These are phyloP conservation scores for Isichthys henryi DNA, from an alignment of 2,113 vertebrate species.

Conservation along the genomic window DNA sequence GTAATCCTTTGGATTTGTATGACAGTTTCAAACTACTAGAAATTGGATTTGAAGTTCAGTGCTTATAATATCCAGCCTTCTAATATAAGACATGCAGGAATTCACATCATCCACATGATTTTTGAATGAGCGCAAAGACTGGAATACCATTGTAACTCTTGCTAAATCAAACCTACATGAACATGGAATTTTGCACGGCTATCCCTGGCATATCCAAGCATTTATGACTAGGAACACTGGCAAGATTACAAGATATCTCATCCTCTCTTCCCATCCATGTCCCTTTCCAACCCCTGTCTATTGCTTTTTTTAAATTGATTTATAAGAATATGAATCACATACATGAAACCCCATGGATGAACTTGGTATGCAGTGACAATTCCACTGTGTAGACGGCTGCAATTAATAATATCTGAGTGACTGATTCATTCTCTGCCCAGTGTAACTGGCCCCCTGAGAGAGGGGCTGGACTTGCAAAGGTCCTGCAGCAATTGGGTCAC, in stretches of 20 bases:
- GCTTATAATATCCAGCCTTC: not conserved
- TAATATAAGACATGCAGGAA: not conserved
- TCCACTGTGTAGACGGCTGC: not conserved
- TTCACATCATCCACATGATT: not conserved
- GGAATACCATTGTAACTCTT: conserved; percentile 11
- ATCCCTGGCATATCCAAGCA: not conserved
- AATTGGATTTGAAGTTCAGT: not conserved
- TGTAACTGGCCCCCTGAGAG: not conserved
- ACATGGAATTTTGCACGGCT: conserved; percentile 13
- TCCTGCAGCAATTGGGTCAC: not conserved
- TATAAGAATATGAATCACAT: conserved; percentile 2
- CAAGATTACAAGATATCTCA: not conserved
- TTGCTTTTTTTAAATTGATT: not conserved
- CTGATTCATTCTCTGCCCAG: not conserved
- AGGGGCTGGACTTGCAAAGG: not conserved
- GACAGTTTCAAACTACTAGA: not conserved
- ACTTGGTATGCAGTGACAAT: not conserved
- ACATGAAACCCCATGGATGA: conserved; percentile 3
- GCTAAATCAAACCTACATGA: not conserved
- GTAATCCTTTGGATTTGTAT: not conserved
- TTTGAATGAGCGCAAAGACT: not conserved
- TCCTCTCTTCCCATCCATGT: not conserved
- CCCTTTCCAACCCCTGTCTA: not conserved
- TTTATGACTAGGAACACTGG: not conserved
- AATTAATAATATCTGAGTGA: not conserved